Evolutionary conservation across 2,113 vertebrate genomes (phyloP).

Genomic region (Carlito syrichta): DNA sequence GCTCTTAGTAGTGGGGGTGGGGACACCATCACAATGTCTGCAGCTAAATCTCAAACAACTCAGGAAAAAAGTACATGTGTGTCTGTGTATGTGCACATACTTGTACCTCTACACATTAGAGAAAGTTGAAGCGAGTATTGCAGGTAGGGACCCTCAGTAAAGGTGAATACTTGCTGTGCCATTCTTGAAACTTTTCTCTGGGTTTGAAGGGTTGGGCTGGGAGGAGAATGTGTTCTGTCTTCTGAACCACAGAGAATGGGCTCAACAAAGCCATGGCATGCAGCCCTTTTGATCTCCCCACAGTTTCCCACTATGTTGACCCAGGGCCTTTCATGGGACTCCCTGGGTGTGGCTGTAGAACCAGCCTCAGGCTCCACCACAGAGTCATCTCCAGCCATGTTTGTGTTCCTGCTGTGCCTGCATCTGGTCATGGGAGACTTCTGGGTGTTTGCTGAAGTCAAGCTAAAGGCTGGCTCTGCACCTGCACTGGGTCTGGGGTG

Average conservation of each 20-base stretch:
- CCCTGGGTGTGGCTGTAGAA: background rate
- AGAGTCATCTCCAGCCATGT: background rate
- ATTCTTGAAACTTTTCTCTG: fast-evolving
- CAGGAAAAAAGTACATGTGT: background rate
- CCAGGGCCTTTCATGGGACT: background rate
- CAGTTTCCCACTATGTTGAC: background rate
- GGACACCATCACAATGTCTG: fast-evolving
- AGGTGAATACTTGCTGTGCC: fast-evolving
- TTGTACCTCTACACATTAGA: background rate
- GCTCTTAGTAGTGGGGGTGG: background rate
- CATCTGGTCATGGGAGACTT: background rate
- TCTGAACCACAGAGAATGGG: background rate
- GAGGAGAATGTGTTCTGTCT: background rate
- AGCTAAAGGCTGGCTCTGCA: fast-evolving
- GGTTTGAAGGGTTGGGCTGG: background rate
- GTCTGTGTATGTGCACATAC: fast-evolving
- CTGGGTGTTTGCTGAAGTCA: background rate
- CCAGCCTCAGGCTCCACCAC: background rate
- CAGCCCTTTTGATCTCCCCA: background rate
- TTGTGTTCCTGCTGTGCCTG: background rate
- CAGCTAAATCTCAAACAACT: background rate
- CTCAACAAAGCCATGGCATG: fast-evolving
- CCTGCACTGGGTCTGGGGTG: background rate
- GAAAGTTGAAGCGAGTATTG: fast-evolving
- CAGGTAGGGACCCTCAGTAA: fast-evolving